A percentile compares a stretch with the other conserved stretches of the same genome.
Conservation (phyloP, 2,797 vertebrate genomes). For the Chelmon rostratus region DNA sequence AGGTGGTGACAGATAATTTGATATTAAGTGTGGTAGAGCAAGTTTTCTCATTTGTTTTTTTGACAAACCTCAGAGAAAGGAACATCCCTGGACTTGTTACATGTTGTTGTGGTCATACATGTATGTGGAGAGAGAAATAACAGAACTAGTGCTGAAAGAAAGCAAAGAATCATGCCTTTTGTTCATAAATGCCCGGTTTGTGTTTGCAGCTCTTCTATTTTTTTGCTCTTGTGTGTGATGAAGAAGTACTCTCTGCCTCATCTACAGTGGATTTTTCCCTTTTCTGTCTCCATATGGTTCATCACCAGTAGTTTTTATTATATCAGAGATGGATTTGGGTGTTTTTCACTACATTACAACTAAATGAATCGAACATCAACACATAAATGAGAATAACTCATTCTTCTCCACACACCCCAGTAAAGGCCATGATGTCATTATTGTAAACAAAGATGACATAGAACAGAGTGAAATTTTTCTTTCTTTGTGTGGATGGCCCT, state of each 20-base stretch:
- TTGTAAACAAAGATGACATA: background rate
- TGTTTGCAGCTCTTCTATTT: no score
- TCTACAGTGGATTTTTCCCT: background rate
- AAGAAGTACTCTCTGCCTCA: no score
- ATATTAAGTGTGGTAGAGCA: no score
- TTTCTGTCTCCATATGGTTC: background rate
- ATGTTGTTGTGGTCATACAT: background rate
- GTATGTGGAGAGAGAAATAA: background rate
- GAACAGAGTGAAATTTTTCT: no score
- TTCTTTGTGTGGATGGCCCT: no score
- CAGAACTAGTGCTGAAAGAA: no score
- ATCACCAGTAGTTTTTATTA: no score
- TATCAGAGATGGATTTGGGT: background rate
- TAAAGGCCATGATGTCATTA: background rate
- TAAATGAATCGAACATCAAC: background rate
- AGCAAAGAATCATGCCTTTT: no score
- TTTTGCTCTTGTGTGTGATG: no score
- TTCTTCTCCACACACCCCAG: no score
- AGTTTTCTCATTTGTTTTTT: background rate
- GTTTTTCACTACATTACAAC: background rate
- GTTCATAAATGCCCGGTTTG: background rate
- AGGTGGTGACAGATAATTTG: background rate
- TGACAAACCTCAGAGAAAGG: background rate
- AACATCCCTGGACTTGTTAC: background rate
- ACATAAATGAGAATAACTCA: no score